A percentile compares a stretch with the other conserved stretches of the same genome.
Conservation (phyloP, 2,113 vertebrate species). For the Thalassarche chlororhynchos region DNA sequence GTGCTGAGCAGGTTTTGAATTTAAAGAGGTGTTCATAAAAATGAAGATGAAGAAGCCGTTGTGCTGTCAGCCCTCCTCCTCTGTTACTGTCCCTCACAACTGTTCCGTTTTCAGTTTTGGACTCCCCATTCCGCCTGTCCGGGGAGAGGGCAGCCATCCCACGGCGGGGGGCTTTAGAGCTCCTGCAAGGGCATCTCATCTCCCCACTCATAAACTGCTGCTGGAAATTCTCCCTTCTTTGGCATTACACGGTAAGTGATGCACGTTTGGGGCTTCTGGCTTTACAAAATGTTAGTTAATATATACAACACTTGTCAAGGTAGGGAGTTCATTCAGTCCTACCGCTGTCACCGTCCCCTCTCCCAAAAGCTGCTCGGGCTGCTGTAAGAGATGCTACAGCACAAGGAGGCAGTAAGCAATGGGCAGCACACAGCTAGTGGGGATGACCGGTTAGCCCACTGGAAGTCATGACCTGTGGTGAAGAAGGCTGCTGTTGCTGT, state of each 20-base stretch:
- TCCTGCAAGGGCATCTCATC: not conserved
- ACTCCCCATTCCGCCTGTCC: not conserved
- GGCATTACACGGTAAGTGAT: not conserved
- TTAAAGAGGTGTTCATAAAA: not conserved
- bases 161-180: rapidly evolving
- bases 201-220: not conserved
- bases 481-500: not conserved
- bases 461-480: not conserved
- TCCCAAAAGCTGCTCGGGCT: not conserved
- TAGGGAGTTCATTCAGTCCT: not conserved
- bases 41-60: not conserved
- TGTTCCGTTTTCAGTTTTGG: not conserved
- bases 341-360: not conserved
- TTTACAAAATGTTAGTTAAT: not conserved
- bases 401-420: not conserved
- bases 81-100: not conserved
- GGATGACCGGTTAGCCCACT: not conserved
- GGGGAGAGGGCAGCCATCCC: not conserved
- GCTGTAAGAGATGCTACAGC: not conserved
- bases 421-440: not conserved
- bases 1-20: not conserved
- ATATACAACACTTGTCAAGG: not conserved
- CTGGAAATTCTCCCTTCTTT: not conserved
- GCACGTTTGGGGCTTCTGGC: not conserved
- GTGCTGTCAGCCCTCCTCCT: not conserved